Percentiles rank a stretch among this genome's conserved stretches.
phyloP scores from a whole-genome alignment of 2,888 invertebrate species.

The Drosophila kuntzei region DNA sequence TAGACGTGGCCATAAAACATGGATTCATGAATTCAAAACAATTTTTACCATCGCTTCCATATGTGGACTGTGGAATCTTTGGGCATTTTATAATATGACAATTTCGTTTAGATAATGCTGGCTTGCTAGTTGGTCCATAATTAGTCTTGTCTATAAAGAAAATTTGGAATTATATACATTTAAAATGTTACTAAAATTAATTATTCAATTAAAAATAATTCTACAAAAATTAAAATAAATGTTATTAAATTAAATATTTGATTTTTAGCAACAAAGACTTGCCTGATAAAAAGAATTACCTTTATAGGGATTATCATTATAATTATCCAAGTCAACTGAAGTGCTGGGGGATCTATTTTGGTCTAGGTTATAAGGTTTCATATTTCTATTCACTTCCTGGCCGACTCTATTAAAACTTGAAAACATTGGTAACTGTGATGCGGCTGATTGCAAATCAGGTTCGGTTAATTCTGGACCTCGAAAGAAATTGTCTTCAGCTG shows the following conservation, averaged over 20 bases:
- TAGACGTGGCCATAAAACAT: conserved; percentile 45
- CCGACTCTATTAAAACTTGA: not conserved
- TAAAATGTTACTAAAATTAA: too few relatives aligned
- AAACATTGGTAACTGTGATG: conserved; percentile 10
- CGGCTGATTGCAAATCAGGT: not conserved
- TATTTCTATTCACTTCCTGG: not conserved
- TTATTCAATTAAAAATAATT: too few relatives aligned
- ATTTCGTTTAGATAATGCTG: conserved; percentile 25
- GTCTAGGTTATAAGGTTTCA: conserved; percentile 1
- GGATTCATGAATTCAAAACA: conserved; percentile 43
- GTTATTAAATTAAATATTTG: too few relatives aligned
- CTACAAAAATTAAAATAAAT: too few relatives aligned
- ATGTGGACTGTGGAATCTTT: conserved; percentile 22
- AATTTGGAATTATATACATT: too few relatives aligned
- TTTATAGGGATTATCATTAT: too few relatives aligned
- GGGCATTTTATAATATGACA: conserved; percentile 52
- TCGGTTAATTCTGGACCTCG: not conserved
- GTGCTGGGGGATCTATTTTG: not conserved
- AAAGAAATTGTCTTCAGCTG: not conserved
- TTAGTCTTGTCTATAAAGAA: too few relatives aligned
- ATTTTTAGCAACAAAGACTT: too few relatives aligned
- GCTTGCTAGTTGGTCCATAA: too few relatives aligned
- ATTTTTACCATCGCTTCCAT: conserved; percentile 41
- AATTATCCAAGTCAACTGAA: not conserved
- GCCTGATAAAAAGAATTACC: too few relatives aligned